Conservation (phyloP, 64 coral and sea anemone species). For the Anthopleura sola region DNA sequence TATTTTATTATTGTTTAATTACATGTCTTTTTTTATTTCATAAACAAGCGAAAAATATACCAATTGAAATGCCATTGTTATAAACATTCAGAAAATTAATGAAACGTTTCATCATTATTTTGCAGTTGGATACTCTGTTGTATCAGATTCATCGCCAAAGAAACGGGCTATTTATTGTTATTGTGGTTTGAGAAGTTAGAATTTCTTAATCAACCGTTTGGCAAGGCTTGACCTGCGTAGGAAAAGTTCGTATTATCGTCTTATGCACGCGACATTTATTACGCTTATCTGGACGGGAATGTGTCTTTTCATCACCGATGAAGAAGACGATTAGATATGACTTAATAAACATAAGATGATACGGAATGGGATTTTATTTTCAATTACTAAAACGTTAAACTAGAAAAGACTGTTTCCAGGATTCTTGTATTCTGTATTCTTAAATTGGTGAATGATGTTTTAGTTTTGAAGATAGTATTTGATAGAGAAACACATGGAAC, state of each 20-base stretch:
- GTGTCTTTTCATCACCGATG: constrained; percentile 7
- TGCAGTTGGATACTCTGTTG: no score
- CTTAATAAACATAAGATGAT: constrained; percentile 14
- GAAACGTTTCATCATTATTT: no score
- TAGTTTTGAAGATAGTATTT: background rate
- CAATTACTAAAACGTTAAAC: no score
- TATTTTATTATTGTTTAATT: background rate
- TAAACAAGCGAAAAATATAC: no score
- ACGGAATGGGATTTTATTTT: constrained; percentile 1
- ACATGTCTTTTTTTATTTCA: no score
- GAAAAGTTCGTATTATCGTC: background rate
- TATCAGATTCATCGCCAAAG: no score
- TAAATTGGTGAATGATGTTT: background rate
- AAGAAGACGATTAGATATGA: background rate
- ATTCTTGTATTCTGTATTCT: background rate
- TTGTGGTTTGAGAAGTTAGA: background rate
- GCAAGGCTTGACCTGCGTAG: background rate
- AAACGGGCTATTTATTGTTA: background rate
- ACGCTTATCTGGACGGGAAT: background rate
- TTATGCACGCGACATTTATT: background rate
- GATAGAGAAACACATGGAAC: background rate
- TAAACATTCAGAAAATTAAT: no score
- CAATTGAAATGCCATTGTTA: no score
- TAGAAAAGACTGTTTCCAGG: background rate
- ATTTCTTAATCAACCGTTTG: background rate